These are phyloP conservation scores for Astropecten irregularis DNA, from an alignment of 53 echinoderm and acorn worm genomes.

Conservation along the genomic window DNA sequence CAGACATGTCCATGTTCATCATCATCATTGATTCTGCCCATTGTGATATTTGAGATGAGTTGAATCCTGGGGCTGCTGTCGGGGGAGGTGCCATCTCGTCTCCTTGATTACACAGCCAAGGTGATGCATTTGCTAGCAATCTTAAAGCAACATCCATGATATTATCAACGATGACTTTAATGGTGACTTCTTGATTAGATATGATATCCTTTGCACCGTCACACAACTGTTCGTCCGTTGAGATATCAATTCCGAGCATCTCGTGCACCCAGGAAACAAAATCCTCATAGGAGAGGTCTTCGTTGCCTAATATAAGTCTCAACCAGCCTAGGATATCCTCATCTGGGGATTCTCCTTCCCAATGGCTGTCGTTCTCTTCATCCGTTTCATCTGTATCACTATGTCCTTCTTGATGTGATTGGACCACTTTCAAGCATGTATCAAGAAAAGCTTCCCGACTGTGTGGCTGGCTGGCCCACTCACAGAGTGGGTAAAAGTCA, in stretches of 20 bases:
- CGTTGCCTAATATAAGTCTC: background rate
- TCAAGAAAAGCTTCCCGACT: background rate
- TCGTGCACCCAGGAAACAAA: conserved; percentile 11
- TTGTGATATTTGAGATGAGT: background rate
- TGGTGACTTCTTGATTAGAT: conserved; percentile 4
- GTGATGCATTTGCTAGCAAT: background rate
- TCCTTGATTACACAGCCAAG: conserved; percentile 11
- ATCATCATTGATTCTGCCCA: conserved; percentile 6
- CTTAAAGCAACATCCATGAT: conserved; percentile 10
- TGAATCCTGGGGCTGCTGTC: background rate
- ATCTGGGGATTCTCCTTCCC: background rate
- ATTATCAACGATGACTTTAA: conserved; percentile 17
- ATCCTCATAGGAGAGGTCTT: background rate
- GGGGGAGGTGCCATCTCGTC: background rate
- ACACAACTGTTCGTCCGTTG: conserved; percentile 1
- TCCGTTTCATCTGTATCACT: no score
- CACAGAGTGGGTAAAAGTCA: conserved; percentile 5
- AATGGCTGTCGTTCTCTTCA: no score
- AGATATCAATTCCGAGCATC: conserved; percentile 4
- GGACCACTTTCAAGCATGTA: background rate
- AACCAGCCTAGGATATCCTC: background rate
- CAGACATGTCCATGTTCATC: background rate
- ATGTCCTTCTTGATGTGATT: background rate
- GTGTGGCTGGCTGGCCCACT: background rate
- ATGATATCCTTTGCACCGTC: background rate